Evolutionary conservation across 64 coral and sea anemone species (phyloP), one percentile per base, ranked within the genome.

Genomic region (Orbicella faveolata): DNA sequence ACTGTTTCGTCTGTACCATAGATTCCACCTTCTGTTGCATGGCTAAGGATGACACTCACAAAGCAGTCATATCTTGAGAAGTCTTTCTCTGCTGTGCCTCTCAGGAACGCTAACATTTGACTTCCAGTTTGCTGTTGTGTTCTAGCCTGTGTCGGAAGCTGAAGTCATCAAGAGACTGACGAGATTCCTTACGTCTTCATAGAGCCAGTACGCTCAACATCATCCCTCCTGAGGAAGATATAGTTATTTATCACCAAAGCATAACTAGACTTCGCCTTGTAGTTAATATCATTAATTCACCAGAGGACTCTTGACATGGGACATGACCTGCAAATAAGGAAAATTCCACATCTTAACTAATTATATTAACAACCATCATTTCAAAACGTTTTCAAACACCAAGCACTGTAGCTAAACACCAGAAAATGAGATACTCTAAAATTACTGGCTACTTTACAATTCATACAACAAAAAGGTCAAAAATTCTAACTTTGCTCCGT

Each of bases 31-130:
- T 76, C 20, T 18, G 89, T 83, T 13, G 89, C 93, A 88, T 95
- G 93, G 26, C 93, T 95, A 4, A 95, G 89, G 15, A 95, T 95
- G 5, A 95, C 51, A 63, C 93, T 91, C 5, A 95, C 87, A 90
- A 95, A 95, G 33, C 93, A 88, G 61, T 95, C 93, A 67, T 76
- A 95, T 37, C 53, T 95, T 12, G 65, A 54, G 63, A 95, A 95
- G 79, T 95, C 93, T 69, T 91, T 95, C 48, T 91, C 93, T 19
- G 93, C 16, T 66, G 69, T 91, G 9, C 91, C 93, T 36, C 16
- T 59, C 20, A 95, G 85, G 4, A 72, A 18, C 1, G 36, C 15
- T 34, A 52, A 44, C 57, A 95, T 95, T 23, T 91, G 69, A 52
- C 66, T 87, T n/a, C 67, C 73, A 21, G 52, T 75, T 4, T 61